Base-by-base conservation (phyloP, 1,140 invertebrate species). In the Macrotrachela quadricornifera region DNA sequence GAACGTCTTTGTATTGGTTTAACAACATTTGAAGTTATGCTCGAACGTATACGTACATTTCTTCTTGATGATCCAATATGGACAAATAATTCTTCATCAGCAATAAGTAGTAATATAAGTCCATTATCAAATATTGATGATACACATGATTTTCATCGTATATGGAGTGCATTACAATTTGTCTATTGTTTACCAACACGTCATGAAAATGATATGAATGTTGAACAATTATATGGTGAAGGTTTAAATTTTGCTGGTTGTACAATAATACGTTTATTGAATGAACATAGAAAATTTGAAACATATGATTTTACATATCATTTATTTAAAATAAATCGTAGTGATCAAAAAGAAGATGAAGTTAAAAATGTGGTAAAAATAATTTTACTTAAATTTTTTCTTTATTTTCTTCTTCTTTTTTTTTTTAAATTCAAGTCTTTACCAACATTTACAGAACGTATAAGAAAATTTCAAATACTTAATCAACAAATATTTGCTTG, bases 281-380 rank as follows among this genome's bases (percentile, higher is more conserved):
- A 85, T 0, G 92, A 99, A 65, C 88, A 97, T 72, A 72, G 86
- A 56, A 73, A 91, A 50, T 99, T 99, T 72, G 92, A 99, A 67
- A 87, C 90, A 12, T 76, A 97, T 30, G 94, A 99, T 71, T 96
- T 97, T 72, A 92, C 87, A 70, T 97, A 97, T 72, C 92, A 99
- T 65, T 86, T 99, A 62, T 75, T 96, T 21, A 72, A 86, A 59
- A 87, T 97, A 1, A 91, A 97, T 71, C 73, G 88, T 41, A 86
- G 94, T 0, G 91, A 97, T 71, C 83, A 85, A 56, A 94, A 94
- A 69, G 86, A 95, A 64, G 87, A 92, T 65, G 77, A 80, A 58
- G 82, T 94, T 0, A 90, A 94, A 70, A 85, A 87, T 65, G 91
- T 92, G 68, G 85, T 92, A 76, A 82, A 83, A 82, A 62, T 57